Evolutionary conservation across 2,888 invertebrate genomes (phyloP), one percentile per base, ranked within the genome.

Genomic region (Alloplasta piceator): DNA sequence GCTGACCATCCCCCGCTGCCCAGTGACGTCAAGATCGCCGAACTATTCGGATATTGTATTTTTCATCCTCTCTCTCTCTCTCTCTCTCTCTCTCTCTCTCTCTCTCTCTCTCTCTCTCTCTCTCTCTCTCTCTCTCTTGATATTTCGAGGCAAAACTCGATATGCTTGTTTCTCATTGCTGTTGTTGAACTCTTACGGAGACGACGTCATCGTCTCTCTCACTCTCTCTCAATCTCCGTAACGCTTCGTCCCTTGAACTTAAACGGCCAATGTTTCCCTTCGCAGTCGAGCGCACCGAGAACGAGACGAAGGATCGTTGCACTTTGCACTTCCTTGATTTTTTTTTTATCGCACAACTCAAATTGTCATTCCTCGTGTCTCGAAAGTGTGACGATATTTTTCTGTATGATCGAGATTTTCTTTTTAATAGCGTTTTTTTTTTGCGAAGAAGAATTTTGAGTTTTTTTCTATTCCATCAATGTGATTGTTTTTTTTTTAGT

Each of bases 21-120:
- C 36, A 7, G 56, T 85, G 85, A 87, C 87, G 87, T 87, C 87
- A 88, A 81, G 43, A 26, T 78, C 76, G 76, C 52, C 85, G 83
- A 84, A 64, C 75, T 79, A 76, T 75, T 75, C 67, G 71, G 68
- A 78, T 48, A 14, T 12, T 39, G 5, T 12, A 6, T 66, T 48
- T 10, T 14, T 66, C 26, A n/a, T 12, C 36, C 48, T 43, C n/a
- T 38, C 26, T 52, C 16, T 66, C 14, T 63, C 5, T 56, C 52
- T 58, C 73, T 56, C 52, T 41, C 39, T 39, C 16, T 50, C 68
- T 43, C 60, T 46, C 16, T 39, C 55, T 43, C 46, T 14, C 50
- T 50, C n/a, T 50, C 14, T 14, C 50, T n/a, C 50, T 6, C 50
- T 50, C n/a, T 41, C 41, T 41, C 41, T 41, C 7, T n/a, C n/a